Evolutionary conservation across 2,797 vertebrate species (phyloP).

Genomic region (Macrochelys suwanniensis): DNA sequence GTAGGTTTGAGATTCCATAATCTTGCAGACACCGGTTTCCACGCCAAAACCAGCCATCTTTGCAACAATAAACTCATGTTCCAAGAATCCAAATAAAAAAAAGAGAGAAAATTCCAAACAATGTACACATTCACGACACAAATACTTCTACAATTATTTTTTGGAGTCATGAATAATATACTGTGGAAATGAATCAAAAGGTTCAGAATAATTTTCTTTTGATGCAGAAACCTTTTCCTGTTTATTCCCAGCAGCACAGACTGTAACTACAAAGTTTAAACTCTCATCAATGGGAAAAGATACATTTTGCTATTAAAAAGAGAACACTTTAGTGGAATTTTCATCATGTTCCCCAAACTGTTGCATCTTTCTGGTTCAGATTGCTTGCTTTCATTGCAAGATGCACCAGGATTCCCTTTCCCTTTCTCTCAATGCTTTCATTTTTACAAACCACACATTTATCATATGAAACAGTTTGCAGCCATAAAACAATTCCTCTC

Average conservation of each 20-base stretch:
- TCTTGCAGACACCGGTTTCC: no score
- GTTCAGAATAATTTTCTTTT: not conserved
- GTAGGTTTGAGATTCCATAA: no score
- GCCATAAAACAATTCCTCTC: not conserved
- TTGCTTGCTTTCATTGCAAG: not conserved
- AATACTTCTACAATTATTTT: not conserved
- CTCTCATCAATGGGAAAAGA: not conserved
- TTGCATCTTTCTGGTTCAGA: not conserved
- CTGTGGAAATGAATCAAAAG: not conserved
- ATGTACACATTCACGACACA: not conserved
- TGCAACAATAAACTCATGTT: not conserved
- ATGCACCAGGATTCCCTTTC: not conserved
- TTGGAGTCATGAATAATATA: not conserved
- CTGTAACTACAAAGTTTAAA: not conserved
- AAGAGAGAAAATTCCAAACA: not conserved
- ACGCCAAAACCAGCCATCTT: not conserved
- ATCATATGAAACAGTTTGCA: not conserved
- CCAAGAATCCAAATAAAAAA: not conserved
- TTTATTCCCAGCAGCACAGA: not conserved
- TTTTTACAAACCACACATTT: not conserved
- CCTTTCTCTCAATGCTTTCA: not conserved
- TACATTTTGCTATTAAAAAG: not conserved
- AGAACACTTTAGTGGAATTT: not conserved
- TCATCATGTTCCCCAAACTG: not conserved
- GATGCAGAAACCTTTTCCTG: not conserved